Conservation (phyloP, 2,888 invertebrate genomes). For the Saturnia japonica region DNA sequence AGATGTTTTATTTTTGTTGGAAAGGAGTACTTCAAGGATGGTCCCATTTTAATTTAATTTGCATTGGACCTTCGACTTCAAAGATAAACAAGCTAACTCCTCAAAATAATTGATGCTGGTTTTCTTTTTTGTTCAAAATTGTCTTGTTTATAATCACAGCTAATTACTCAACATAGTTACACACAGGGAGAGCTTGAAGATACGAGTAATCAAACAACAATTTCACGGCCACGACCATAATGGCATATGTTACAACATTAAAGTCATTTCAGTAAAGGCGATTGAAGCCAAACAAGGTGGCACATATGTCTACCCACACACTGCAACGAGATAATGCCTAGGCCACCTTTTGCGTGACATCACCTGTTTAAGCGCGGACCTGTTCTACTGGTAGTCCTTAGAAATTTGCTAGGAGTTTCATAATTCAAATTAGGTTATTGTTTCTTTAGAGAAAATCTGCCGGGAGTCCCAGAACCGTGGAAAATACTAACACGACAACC, state of each 20-base stretch:
- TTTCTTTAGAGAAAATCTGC: no score
- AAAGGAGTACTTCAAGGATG: no score
- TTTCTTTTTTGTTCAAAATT: no score
- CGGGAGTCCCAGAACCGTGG: no score
- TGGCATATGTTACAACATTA: constrained; percentile 13
- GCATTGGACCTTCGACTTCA: no score
- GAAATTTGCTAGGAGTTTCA: not conserved
- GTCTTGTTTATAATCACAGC: no score
- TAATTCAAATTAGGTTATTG: not conserved
- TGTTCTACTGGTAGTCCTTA: not conserved
- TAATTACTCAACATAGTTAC: not conserved
- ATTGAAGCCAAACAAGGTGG: constrained; percentile 28
- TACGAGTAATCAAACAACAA: constrained; percentile 4
- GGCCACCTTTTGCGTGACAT: constrained; percentile 28
- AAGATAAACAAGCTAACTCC: no score
- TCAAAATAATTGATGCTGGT: no score
- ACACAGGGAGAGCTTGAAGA: not conserved
- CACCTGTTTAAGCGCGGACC: constrained; percentile 24
- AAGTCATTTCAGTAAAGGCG: constrained; percentile 23
- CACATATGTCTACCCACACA: constrained; percentile 27
- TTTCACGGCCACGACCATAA: constrained; percentile 7
- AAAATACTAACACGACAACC: no score
- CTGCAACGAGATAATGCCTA: constrained; percentile 21
- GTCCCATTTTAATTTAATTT: no score
- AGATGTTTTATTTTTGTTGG: no score